Evolutionary conservation across 2,797 vertebrate species (phyloP), one percentile per base, ranked within the genome.

Genomic region (Octomys mimax): DNA sequence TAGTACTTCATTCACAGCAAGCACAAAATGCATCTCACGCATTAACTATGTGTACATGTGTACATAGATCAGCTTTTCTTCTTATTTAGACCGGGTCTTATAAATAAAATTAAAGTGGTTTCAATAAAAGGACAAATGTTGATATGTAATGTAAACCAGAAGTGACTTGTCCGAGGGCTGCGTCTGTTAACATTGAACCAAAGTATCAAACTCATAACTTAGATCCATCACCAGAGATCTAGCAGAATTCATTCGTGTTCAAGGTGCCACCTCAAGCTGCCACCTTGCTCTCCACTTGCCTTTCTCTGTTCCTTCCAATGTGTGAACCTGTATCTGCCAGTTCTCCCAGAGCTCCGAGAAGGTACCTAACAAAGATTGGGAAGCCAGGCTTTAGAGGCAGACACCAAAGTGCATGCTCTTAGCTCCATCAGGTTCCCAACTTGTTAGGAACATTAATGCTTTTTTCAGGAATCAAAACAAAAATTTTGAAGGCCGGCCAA

Each of bases 61-160:
- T 90, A 59, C 19, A 24, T 16, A 26, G 8, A 39, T 64, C 16
- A 61, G 59, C 13, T 42, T 91, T 14, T 87, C n/a, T 95, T 91
- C 93, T 79, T 10, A 54, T 88, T 93, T 90, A 89, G 21, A 89
- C 2, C 5, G 79, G 24, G 9, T 79, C 39, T 33, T 78, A 71
- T 22, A 91, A 86, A 94, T 70, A 57, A 77, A 82, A 93, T 82
- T 89, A 73, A 95, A 75, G 31, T 87, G n/a, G 7, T 26, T 75
- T 68, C n/a, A 84, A 73, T 8, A n/a, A 85, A 90, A 49, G n/a
- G 19, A 57, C 33, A 89, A 95, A 91, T 91, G 59, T 87, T 96
- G 66, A 80, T 13, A 95, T 86, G 59, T 80, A 93, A 93, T 22
- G 61, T 26, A 39, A 85, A 85, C 12, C 39, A 49, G 9, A 95